Evolutionary conservation across 2,113 vertebrate species (phyloP).

Genomic region (Thunnus thynnus): DNA sequence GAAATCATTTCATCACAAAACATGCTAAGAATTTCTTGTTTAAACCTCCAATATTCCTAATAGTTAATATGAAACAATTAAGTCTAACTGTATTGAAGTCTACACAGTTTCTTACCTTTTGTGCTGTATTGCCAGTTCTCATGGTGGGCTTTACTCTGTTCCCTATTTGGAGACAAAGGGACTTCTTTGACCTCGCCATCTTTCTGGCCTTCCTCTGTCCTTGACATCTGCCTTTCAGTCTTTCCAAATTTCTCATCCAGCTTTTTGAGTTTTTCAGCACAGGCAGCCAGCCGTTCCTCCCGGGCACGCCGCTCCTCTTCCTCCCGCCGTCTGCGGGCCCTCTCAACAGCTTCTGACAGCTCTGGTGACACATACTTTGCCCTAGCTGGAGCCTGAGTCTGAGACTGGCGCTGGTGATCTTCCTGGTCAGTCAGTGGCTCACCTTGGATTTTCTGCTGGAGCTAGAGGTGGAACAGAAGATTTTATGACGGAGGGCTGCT

Average conservation of each 20-base stretch:
- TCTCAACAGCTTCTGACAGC: slow-evolving; percentile 94
- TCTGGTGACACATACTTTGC: slow-evolving; percentile 93
- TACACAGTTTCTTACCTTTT: slow-evolving; percentile 84
- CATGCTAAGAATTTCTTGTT: not conserved
- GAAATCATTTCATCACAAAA: not conserved
- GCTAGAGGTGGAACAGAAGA: slow-evolving; percentile 31
- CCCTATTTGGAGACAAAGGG: slow-evolving; percentile 80
- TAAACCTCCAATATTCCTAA: not conserved
- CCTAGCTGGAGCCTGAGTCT: slow-evolving; percentile 83
- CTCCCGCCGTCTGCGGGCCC: slow-evolving; percentile 92
- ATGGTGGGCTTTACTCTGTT: slow-evolving; percentile 78
- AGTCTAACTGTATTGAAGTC: not conserved
- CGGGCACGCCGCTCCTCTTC: slow-evolving; percentile 95
- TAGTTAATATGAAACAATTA: not conserved
- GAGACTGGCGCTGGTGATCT: slow-evolving; percentile 83
- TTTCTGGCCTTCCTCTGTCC: slow-evolving; percentile 83
- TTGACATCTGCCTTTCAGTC: slow-evolving; percentile 87
- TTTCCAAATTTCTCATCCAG: slow-evolving; percentile 96
- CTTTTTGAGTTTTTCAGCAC: slow-evolving; percentile 96
- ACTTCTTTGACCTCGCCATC: slow-evolving; percentile 80
- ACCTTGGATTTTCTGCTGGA: slow-evolving; percentile 87
- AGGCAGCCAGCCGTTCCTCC: slow-evolving; percentile 94
- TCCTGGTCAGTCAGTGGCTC: slow-evolving; percentile 90
- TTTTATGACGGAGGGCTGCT: not conserved
- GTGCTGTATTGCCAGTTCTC: slow-evolving; percentile 85